Conservation (phyloP, 2,888 invertebrate genomes). For the Pristionchus maxplancki region DNA sequence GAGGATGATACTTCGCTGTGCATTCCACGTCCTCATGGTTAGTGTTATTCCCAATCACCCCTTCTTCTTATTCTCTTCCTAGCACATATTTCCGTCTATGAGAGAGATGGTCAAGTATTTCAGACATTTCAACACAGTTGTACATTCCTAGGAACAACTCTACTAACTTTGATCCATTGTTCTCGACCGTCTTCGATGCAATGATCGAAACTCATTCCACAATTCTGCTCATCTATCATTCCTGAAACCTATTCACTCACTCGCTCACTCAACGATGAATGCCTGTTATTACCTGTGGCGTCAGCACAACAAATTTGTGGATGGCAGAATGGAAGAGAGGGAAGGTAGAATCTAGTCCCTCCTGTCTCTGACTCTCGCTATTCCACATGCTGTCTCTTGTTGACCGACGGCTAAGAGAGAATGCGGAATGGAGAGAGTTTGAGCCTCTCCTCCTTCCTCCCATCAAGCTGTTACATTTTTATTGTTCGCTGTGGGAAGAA, state of each 20-base stretch:
- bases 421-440: neutral
- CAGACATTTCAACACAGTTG: too few relatives aligned
- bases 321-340: neutral
- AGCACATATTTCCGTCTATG: neutral
- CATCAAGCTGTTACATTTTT: slow-evolving; percentile 29
- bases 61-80: neutral
- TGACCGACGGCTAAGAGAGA: neutral
- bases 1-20: neutral
- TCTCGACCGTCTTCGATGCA: neutral
- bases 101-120: too few relatives aligned
- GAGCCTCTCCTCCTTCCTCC: neutral
- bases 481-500: slow-evolving; percentile 4
- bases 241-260: neutral
- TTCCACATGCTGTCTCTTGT: neutral
- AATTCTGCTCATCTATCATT: neutral
- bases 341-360: neutral
- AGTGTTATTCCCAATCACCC: neutral
- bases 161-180: too few relatives aligned
- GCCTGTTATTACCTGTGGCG: neutral
- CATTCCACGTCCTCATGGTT: neutral
- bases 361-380: neutral
- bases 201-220: neutral
- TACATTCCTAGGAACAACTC: too few relatives aligned
- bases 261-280: neutral
- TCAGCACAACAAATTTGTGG: neutral